phyloP scores from a whole-genome alignment of 2,888 invertebrate genomes.

The Pocota personata region DNA sequence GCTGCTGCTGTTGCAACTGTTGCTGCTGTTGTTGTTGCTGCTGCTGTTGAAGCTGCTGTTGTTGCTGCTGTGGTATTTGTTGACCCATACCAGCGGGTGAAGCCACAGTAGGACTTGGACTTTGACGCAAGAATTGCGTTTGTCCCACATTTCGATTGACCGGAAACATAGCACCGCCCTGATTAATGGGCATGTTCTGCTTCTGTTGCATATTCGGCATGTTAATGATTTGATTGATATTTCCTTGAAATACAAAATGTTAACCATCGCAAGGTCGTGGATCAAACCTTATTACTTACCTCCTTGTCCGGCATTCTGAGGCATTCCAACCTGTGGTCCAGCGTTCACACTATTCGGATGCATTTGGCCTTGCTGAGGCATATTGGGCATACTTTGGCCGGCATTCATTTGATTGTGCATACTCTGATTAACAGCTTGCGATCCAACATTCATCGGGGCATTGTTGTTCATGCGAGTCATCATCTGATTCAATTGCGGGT shows the following conservation, averaged over 20 bases:
- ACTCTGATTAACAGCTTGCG: conserved; percentile 77
- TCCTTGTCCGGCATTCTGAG: conserved; percentile 78
- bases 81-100: conserved; percentile 86
- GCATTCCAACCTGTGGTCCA: conserved; percentile 78
- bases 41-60: conserved; percentile 79
- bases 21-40: conserved; percentile 78
- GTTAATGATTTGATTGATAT: conserved; percentile 80
- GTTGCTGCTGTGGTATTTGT: conserved; percentile 82
- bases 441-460: conserved; percentile 80
- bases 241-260: conserved; percentile 65
- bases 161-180: conserved; percentile 83
- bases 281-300: conserved; percentile 64
- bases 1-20: conserved; percentile 80
- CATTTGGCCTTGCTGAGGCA: conserved; percentile 83
- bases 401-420: conserved; percentile 79
- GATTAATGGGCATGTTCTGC: conserved; percentile 80
- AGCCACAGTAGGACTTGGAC: conserved; percentile 90
- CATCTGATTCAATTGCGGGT: conserved; percentile 80
- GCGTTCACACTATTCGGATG: conserved; percentile 78
- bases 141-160: conserved; percentile 87
- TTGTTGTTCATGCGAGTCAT: conserved; percentile 84
- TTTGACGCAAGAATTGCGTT: conserved; percentile 90
- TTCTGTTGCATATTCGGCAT: conserved; percentile 81
- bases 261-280: background rate
- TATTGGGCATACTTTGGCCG: conserved; percentile 82